A percentile compares a stretch with the other conserved stretches of the same genome.
phyloP scores from a whole-genome alignment of 2,113 vertebrate genomes.

The Podarcis raffonei region DNA sequence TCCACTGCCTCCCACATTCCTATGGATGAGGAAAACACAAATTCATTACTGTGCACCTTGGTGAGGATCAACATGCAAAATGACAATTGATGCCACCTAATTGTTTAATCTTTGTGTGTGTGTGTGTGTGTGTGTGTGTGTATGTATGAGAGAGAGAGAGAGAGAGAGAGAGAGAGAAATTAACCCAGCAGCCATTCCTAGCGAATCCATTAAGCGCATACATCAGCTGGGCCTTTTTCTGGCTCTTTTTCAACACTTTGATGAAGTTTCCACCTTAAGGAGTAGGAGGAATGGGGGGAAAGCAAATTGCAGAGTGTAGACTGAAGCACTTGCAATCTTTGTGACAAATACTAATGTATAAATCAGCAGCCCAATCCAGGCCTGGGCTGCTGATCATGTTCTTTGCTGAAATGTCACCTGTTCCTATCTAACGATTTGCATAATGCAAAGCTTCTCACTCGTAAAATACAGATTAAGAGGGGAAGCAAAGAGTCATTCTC shows the following conservation, averaged over 20 bases:
- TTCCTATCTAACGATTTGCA: constrained; percentile 99
- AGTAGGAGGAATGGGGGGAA: constrained; percentile 33
- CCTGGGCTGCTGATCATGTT: constrained; percentile 85
- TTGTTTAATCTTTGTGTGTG: not conserved
- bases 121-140: no score
- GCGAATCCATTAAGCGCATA: not conserved
- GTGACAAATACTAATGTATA: constrained; percentile 99
- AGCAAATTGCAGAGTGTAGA: constrained; percentile 81
- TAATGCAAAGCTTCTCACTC: constrained; percentile 99
- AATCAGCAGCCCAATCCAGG: constrained; percentile 92
- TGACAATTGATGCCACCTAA: constrained; percentile 5
- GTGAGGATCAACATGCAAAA: not conserved
- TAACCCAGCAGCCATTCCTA: not conserved
- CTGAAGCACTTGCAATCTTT: constrained; percentile 80
- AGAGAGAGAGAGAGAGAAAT: not conserved
- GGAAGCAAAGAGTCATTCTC: constrained; percentile 94
- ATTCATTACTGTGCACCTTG: not conserved
- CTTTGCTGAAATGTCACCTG: constrained; percentile 99
- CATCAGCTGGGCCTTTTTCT: not conserved
- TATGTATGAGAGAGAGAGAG: no score
- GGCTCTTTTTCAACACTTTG: constrained; percentile 45
- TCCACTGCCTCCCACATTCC: no score
- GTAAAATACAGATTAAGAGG: constrained; percentile 99
- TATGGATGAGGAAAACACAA: not conserved
- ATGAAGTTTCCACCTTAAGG: constrained; percentile 88